phyloP scores from a whole-genome alignment of 2,113 vertebrate species.

The Scortum barcoo region DNA sequence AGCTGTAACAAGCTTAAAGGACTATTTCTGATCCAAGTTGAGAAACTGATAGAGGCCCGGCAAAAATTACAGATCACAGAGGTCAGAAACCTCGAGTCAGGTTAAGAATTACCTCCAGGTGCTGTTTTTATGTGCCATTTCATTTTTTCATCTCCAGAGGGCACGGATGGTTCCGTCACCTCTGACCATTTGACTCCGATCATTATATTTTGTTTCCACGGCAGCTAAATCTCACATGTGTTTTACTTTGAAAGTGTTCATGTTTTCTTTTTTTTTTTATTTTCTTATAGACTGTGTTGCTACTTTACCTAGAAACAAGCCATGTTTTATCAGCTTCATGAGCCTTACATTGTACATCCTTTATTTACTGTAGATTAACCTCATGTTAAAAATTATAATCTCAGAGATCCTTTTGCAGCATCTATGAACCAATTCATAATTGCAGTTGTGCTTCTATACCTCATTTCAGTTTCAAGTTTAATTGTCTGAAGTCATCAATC shows the following conservation, averaged over 20 bases:
- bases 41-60: not conserved
- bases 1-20: constrained; percentile 33
- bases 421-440: too few species aligned
- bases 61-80: constrained; percentile 39
- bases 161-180: not conserved
- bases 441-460: too few species aligned
- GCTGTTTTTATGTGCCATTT: constrained; percentile 35
- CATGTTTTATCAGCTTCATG: not conserved
- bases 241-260: not conserved
- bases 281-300: not conserved
- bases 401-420: too few species aligned
- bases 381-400: too few species aligned
- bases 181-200: not conserved
- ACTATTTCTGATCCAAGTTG: constrained; percentile 4
- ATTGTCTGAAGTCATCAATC: too few species aligned
- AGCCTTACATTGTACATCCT: not conserved
- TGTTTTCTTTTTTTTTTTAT: not conserved
- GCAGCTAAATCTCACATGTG: constrained; percentile 3
- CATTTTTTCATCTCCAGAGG: constrained; percentile 20
- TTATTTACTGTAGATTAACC: too few species aligned
- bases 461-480: too few species aligned
- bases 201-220: constrained; percentile 29
- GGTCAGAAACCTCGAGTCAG: constrained; percentile 10
- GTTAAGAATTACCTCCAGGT: constrained; percentile 25
- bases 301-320: not conserved